These are phyloP conservation scores for Ptychadena robeensis DNA, from an alignment of 2,797 vertebrate genomes.

Conservation along the genomic window DNA sequence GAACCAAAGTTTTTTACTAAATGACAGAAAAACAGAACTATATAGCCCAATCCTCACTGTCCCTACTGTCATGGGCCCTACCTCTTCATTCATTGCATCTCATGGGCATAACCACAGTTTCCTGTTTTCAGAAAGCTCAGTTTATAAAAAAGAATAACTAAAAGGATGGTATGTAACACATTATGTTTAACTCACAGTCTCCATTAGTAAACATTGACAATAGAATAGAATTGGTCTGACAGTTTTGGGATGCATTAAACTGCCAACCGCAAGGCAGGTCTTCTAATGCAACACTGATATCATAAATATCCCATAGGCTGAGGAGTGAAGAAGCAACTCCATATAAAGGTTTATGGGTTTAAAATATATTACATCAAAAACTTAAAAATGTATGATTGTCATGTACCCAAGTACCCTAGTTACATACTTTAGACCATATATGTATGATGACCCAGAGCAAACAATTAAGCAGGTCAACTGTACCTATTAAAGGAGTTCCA, in stretches of 20 bases:
- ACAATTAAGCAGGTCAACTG: background rate
- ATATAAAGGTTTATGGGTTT: background rate
- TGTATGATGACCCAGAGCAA: background rate
- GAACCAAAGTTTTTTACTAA: no score
- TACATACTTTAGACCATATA: background rate
- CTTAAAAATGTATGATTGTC: background rate
- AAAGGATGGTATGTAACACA: no score
- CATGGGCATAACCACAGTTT: no score
- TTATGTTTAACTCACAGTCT: no score
- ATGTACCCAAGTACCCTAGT: no score
- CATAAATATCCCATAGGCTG: background rate
- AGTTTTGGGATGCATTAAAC: background rate
- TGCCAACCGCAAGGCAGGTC: background rate
- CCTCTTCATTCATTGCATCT: no score
- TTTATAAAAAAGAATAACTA: no score
- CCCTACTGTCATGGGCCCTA: no score
- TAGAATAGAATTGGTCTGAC: background rate
- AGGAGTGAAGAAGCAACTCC: background rate
- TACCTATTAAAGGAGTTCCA: conserved; percentile 93
- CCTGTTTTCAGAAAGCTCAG: no score
- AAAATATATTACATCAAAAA: background rate
- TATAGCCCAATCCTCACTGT: no score
- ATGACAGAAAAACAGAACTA: no score
- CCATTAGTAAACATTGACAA: background rate
- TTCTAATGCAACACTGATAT: background rate